Base-by-base conservation (phyloP, 2,113 vertebrate genomes). In the Antennarius striatus region DNA sequence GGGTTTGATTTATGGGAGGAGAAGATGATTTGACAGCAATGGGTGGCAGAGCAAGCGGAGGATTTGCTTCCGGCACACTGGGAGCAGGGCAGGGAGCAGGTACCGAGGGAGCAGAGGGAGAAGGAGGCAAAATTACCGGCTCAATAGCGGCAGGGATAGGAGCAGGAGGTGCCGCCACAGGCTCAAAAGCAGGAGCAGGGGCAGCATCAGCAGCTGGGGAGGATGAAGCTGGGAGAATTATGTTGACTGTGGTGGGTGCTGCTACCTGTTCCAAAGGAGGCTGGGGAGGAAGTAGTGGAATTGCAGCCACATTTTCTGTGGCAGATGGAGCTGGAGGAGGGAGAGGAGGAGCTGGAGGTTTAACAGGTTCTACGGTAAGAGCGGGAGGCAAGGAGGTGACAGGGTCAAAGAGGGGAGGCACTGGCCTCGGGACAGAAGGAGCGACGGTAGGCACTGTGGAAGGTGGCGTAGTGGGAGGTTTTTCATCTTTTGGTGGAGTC, bases 221-320 rank as follows among this genome's bases (percentile, higher is more conserved):
- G 52, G 73, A 42, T 56, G 83, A 28, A 28, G 75, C 29, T 43
- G 83, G 80, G 32, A 80, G 40, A 71, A 82, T 77, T 68, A 67
- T 69, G 58, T 90, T 83, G 67, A 29, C 56, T 3, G 82, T 63
- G 51, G 61, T 80, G 55, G 86, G 81, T 17, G 68, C 76, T 75
- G 69, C 80, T 90, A 90, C 90, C 90, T 91, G 81, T 78, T 85
- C 81, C 75, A 32, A 29, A 4, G 68, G 70, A 56, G 79, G 71
- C 22, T 67, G 76, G 62, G 77, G 77, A 60, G 55, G 59, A 29
- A 73, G 49, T 5, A 50, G 40, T 49, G 69, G 48, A 59, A 76
- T 68, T 73, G 80, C n/a, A 39, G 67, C 36, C 59, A 80, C 71
- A 32, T 65, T 70, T 63, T 83, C 75, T 68, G 63, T 65, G 73